phyloP scores from a whole-genome alignment of 1,140 invertebrate genomes.

The Littorina saxatilis region DNA sequence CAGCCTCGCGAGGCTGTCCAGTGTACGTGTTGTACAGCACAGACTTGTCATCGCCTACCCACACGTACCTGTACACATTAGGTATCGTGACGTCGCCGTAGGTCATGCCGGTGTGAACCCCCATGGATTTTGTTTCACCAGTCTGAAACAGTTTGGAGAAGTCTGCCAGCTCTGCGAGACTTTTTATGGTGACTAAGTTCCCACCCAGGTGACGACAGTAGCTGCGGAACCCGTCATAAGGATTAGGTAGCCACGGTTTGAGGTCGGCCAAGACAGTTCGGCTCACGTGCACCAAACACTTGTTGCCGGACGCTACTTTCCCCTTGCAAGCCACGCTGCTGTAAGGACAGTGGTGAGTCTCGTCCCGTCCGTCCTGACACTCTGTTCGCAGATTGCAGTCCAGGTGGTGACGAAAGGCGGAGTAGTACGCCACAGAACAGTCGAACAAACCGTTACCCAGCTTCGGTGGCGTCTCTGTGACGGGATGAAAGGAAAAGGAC shows the following conservation, averaged over 20 bases:
- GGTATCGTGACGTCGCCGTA: background rate
- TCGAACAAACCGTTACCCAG: background rate
- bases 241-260: background rate
- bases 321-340: background rate
- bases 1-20: too few relatives aligned
- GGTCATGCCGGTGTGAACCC: background rate
- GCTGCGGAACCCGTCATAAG: background rate
- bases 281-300: too few relatives aligned
- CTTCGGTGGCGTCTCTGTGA: background rate
- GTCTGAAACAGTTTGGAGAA: background rate
- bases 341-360: background rate
- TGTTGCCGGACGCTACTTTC: background rate
- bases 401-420: slow-evolving; percentile 2
- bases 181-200: background rate
- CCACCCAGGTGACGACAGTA: background rate
- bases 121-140: background rate
- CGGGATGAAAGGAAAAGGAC: background rate
- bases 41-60: too few relatives aligned
- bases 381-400: background rate
- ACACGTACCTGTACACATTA: too few relatives aligned
- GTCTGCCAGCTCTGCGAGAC: background rate
- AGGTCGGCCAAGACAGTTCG: background rate
- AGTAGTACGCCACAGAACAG: background rate
- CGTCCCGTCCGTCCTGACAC: slow-evolving; percentile 8
- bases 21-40: too few relatives aligned